A percentile compares a stretch with the other conserved stretches of the same genome.
These are phyloP conservation scores for Pygocentrus nattereri DNA, from an alignment of 2,797 vertebrate genomes.

Conservation along the genomic window DNA sequence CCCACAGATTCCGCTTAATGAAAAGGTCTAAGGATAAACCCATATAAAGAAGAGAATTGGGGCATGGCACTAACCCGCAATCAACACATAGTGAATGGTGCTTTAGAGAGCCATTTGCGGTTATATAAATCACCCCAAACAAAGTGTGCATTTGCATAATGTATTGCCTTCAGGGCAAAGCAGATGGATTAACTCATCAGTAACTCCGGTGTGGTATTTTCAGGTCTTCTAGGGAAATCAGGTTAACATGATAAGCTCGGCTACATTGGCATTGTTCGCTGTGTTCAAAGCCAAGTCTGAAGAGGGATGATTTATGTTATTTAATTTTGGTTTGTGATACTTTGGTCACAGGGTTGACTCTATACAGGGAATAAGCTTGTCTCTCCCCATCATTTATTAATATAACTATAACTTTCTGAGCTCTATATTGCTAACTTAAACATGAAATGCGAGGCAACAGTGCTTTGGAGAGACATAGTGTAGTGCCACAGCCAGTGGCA, in stretches of 20 bases:
- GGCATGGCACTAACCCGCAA: conserved; percentile 29
- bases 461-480: neutral
- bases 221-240: conserved; percentile 49
- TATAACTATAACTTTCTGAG: neutral
- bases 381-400: neutral
- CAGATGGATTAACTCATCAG: conserved; percentile 50
- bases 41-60: conserved; percentile 32
- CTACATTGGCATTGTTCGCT: conserved; percentile 14
- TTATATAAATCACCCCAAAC: conserved; percentile 49
- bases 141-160: conserved; percentile 58
- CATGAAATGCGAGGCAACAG: neutral
- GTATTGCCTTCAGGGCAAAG: conserved; percentile 46
- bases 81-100: conserved; percentile 29
- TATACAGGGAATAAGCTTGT: neutral
- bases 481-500: no score
- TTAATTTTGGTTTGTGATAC: conserved; percentile 38
- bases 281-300: conserved; percentile 33
- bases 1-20: conserved; percentile 12
- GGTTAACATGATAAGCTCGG: conserved; percentile 42
- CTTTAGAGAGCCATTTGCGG: conserved; percentile 46
- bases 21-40: conserved; percentile 34
- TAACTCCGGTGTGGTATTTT: conserved; percentile 44
- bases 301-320: conserved; percentile 23
- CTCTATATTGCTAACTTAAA: neutral
- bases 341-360: conserved; percentile 17